Evolutionary conservation across 2,797 vertebrate genomes (phyloP).

Genomic region (Rhinatrema bivittatum): DNA sequence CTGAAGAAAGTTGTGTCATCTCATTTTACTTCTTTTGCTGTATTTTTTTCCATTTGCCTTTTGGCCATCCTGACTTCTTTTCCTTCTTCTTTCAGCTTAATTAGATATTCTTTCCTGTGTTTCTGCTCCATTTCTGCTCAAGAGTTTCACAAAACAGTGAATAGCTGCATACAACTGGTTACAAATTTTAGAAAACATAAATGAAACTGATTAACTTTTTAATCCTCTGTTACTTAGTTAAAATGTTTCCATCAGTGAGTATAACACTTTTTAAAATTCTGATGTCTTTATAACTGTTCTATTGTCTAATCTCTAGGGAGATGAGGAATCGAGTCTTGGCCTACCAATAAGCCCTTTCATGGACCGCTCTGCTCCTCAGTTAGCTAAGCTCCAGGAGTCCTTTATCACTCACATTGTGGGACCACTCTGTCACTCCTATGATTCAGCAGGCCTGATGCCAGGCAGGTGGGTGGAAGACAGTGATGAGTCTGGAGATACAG

Average conservation of each 20-base stretch:
- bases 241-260: too few relatives aligned
- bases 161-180: too few relatives aligned
- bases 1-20: too few relatives aligned
- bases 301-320: slow-evolving; percentile 64
- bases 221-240: too few relatives aligned
- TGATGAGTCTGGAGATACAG: slow-evolving; percentile 66
- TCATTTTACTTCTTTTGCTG: too few relatives aligned
- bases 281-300: neutral
- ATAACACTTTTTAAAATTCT: neutral
- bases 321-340: slow-evolving; percentile 88
- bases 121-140: too few relatives aligned
- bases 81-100: too few relatives aligned
- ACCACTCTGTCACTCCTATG: slow-evolving; percentile 89
- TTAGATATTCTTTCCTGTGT: too few relatives aligned
- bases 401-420: slow-evolving; percentile 98
- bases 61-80: too few relatives aligned
- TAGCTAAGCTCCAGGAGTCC: slow-evolving; percentile 95
- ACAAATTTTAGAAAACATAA: neutral
- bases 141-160: neutral
- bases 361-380: slow-evolving; percentile 91
- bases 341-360: slow-evolving; percentile 96
- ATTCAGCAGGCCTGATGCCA: slow-evolving; percentile 87
- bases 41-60: too few relatives aligned
- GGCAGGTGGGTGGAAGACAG: slow-evolving; percentile 81
- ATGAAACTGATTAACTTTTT: too few relatives aligned